Conservation (phyloP, 2,113 vertebrate genomes). For the Oryzias melastigma region DNA sequence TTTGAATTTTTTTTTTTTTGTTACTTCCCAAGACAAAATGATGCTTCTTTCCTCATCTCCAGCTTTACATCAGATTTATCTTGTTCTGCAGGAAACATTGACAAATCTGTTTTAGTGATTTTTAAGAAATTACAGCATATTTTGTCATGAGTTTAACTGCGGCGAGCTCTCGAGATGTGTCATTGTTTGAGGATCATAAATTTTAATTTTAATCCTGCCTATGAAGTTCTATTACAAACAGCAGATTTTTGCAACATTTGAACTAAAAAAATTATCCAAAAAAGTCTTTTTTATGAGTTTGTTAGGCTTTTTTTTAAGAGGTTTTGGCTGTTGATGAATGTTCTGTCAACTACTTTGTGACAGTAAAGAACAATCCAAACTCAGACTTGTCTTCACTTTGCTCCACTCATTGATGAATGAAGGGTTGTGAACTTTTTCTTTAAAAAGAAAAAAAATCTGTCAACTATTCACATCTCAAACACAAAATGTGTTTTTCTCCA, state of each 20-base stretch:
- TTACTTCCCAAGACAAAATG: background rate
- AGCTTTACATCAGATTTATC: background rate
- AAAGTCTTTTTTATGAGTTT: no score
- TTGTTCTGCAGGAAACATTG: background rate
- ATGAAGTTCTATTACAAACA: background rate
- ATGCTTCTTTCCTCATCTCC: background rate
- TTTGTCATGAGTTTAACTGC: background rate
- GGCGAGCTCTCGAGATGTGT: background rate
- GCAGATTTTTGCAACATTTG: background rate
- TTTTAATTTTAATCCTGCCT: background rate
- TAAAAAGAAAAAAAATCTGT: no score
- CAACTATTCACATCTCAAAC: no score
- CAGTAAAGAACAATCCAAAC: background rate
- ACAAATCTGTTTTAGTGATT: background rate
- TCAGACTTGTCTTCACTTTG: background rate
- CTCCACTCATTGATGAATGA: background rate
- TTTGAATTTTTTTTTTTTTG: background rate
- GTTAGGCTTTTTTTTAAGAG: no score
- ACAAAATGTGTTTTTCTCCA: no score
- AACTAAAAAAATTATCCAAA: background rate
- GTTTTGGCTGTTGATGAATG: background rate
- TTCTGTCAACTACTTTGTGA: no score
- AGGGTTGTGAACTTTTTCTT: background rate
- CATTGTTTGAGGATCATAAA: background rate
- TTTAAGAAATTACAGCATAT: conserved; percentile 1